Evolutionary conservation across 2,888 invertebrate species (phyloP).

Genomic region (Zeuzera pyrina): DNA sequence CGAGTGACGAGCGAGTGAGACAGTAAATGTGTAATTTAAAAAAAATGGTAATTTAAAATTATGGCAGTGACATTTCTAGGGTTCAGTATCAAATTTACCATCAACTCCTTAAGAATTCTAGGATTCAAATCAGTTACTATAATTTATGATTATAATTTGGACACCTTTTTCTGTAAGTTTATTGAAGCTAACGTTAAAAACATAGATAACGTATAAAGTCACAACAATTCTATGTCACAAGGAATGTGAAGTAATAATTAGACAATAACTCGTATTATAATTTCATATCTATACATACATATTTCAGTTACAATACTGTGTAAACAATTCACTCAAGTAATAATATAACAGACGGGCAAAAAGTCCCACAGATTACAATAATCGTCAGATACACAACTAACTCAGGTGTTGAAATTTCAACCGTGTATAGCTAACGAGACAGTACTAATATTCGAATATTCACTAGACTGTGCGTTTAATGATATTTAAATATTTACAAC

Average conservation of each 20-base stretch:
- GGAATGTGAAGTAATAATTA: conserved; percentile 46
- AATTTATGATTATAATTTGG: too few species aligned
- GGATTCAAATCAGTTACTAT: too few species aligned
- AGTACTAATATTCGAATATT: conserved; percentile 64
- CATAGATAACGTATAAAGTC: conserved; percentile 36
- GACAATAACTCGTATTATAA: conserved; percentile 38
- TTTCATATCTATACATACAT: conserved; percentile 39
- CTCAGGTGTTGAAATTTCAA: conserved; percentile 47
- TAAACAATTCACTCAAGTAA: conserved; percentile 42
- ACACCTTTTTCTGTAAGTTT: too few species aligned
- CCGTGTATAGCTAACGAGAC: conserved; percentile 56
- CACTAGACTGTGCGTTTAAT: conserved; percentile 72
- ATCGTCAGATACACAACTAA: conserved; percentile 53
- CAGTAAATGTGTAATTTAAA: too few species aligned
- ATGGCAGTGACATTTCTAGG: too few species aligned
- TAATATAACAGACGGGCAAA: conserved; percentile 55
- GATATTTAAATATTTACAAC: conserved; percentile 57
- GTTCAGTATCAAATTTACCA: too few species aligned
- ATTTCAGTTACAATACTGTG: conserved; percentile 31
- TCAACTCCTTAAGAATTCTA: too few species aligned
- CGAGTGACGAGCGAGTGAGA: too few species aligned
- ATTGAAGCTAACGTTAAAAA: conserved; percentile 55
- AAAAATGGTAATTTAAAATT: too few species aligned
- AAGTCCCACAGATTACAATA: conserved; percentile 48
- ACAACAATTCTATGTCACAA: conserved; percentile 41